Conservation (phyloP, 2,888 invertebrate species). For the Diaphora mendica region DNA sequence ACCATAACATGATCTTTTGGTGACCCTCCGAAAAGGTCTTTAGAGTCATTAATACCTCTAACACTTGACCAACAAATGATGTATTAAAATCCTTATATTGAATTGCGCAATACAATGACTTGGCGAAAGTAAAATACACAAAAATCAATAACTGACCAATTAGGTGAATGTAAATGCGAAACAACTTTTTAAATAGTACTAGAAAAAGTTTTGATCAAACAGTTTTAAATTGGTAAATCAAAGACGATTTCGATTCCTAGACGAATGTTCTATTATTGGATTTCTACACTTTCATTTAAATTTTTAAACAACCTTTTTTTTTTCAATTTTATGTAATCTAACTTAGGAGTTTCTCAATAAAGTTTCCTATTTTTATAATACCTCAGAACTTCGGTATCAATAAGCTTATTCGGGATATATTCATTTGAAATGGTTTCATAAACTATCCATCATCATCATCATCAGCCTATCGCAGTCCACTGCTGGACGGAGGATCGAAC, state of each 20-base stretch:
- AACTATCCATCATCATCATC: neutral
- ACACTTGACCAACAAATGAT: neutral
- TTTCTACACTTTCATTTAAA: neutral
- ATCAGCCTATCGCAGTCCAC: no score
- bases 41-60: no score
- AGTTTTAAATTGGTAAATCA: conserved; percentile 21
- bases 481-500: no score
- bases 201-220: conserved; percentile 26
- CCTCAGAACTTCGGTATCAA: neutral
- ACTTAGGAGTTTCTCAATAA: neutral
- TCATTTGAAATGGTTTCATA: neutral
- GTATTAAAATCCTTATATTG: neutral
- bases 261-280: conserved; percentile 5
- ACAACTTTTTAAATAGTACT: conserved; percentile 21
- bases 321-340: neutral
- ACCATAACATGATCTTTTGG: neutral
- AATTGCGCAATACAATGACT: neutral
- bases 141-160: conserved; percentile 30
- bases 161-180: conserved; percentile 34
- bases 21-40: neutral
- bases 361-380: neutral
- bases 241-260: neutral
- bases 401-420: neutral
- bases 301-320: neutral
- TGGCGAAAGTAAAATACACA: conserved; percentile 16